A percentile compares a stretch with the other conserved stretches of the same genome.
phyloP scores from a whole-genome alignment of 1,140 invertebrate genomes.

The Drosophila takahashii region DNA sequence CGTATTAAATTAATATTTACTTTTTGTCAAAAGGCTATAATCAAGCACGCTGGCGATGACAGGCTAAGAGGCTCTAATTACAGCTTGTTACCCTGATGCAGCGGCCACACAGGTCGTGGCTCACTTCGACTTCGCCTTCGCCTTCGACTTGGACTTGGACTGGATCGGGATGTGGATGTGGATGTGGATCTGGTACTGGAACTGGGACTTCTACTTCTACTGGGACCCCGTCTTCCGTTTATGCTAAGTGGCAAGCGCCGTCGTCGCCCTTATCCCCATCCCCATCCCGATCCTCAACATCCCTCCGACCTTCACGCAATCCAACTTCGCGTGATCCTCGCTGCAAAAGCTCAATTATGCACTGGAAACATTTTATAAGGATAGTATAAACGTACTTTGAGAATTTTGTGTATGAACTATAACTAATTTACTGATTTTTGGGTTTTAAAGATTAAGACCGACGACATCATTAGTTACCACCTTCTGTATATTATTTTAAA shows the following conservation, averaged over 20 bases:
- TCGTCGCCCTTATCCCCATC: slow-evolving; percentile 24
- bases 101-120: slow-evolving; percentile 79
- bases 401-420: not conserved
- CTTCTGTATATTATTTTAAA: too few species aligned
- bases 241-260: slow-evolving; percentile 81
- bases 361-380: not conserved
- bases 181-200: not conserved
- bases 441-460: too few species aligned
- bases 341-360: slow-evolving; percentile 2
- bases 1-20: slow-evolving; percentile 85
- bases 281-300: not conserved
- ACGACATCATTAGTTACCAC: too few species aligned
- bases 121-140: slow-evolving; percentile 52
- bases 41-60: slow-evolving; percentile 84
- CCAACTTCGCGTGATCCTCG: slow-evolving; percentile 10
- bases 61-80: slow-evolving; percentile 84
- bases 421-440: too few species aligned
- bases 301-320: not conserved
- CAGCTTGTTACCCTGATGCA: slow-evolving; percentile 81
- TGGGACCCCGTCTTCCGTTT: slow-evolving; percentile 51
- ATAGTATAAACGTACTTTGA: not conserved
- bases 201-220: not conserved
- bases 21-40: slow-evolving; percentile 84
- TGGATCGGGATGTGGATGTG: not conserved
- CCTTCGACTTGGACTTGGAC: not conserved